Evolutionary conservation across 1,140 invertebrate genomes (phyloP).

Genomic region (Lysiphlebus fabarum): DNA sequence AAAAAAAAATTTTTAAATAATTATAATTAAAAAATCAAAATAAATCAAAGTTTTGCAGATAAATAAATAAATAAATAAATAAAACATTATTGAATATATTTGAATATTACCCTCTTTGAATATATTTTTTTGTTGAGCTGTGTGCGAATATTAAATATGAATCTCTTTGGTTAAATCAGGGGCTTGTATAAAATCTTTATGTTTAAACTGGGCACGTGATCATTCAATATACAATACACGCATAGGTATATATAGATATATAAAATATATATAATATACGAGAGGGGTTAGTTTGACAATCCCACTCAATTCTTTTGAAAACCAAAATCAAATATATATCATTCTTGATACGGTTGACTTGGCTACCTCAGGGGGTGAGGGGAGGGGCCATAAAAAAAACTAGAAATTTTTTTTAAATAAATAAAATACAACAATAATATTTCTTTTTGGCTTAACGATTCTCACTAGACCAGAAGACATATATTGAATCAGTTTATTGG

Average conservation of each 20-base stretch:
- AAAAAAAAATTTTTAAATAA: too few relatives aligned
- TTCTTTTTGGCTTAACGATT: constrained; percentile 4
- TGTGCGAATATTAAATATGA: neutral
- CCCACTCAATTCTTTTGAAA: constrained; percentile 41
- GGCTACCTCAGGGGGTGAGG: neutral
- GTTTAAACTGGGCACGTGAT: constrained; percentile 54
- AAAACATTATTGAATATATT: neutral
- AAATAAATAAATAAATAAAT: too few relatives aligned
- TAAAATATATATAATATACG: too few relatives aligned
- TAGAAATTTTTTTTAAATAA: neutral
- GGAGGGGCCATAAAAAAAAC: constrained; percentile 4
- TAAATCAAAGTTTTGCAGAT: too few relatives aligned
- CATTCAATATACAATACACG: too few relatives aligned
- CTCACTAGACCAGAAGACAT: constrained; percentile 14
- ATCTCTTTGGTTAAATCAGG: too few relatives aligned
- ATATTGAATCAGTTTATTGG: constrained; percentile 20
- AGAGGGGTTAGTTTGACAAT: constrained; percentile 11
- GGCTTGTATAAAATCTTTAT: constrained; percentile 18
- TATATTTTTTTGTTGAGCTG: neutral
- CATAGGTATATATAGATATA: too few relatives aligned
- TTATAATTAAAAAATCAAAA: too few relatives aligned
- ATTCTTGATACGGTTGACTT: constrained; percentile 22
- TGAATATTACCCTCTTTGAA: constrained; percentile 6
- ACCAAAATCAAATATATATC: constrained; percentile 50
- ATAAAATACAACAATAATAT: neutral